Conservation (phyloP, 2,113 vertebrate genomes). For the Dendrocopos noguchii region DNA sequence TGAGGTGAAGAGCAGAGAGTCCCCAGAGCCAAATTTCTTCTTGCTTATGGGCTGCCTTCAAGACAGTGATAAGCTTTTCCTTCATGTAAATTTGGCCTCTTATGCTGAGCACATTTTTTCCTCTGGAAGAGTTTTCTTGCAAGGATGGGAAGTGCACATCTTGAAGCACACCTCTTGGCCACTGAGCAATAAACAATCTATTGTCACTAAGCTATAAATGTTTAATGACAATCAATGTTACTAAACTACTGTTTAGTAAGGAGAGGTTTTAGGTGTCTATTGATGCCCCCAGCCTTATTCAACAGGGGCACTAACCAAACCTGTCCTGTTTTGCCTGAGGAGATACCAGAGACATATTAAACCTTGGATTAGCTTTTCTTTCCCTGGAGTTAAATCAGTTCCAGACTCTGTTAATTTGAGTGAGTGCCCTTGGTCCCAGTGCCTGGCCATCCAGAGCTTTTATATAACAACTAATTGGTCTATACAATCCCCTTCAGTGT, state of each 20-base stretch:
- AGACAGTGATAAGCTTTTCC: background rate
- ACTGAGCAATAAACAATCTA: no score
- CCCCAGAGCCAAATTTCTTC: accelerated
- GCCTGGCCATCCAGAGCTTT: conserved; percentile 52
- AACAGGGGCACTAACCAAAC: background rate
- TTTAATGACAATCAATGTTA: no score
- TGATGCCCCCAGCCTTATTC: background rate
- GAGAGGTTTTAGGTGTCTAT: background rate
- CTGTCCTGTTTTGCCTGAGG: background rate
- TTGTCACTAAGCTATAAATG: no score
- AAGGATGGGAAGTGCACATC: background rate
- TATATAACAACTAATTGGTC: conserved; percentile 71
- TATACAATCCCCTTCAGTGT: conserved; percentile 45
- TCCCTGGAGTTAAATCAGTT: conserved; percentile 35
- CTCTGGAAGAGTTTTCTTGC: background rate
- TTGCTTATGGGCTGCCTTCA: background rate
- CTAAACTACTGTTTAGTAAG: background rate
- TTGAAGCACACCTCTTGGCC: background rate
- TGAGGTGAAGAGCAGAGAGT: no score
- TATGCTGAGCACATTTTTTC: background rate
- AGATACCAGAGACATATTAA: background rate
- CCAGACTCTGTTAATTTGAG: conserved; percentile 55
- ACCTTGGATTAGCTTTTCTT: background rate
- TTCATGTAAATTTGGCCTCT: background rate
- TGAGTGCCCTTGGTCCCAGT: conserved; percentile 24